Evolutionary conservation across 2,888 invertebrate genomes (phyloP), one percentile per base, ranked within the genome.

Genomic region (Eugnorisma glareosa): DNA sequence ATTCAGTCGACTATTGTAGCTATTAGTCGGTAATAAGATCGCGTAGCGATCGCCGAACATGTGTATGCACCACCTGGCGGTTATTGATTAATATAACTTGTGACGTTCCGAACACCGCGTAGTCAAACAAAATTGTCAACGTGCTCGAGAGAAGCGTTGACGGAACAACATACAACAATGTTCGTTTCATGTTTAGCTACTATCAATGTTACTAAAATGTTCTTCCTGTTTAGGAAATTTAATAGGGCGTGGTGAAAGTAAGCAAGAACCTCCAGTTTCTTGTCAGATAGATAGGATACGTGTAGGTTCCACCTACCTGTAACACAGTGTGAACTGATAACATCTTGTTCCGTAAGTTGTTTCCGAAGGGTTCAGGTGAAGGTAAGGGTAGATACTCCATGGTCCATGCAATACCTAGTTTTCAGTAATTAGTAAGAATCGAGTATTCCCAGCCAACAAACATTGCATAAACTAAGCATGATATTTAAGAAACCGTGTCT

Each of bases 1-100:
- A 31, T 57, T 57, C 15, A 31, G 51, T 48, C 43, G 28, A 21
- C 35, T 67, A 18, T 51, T 59, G 28, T 31, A 57, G 8, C 24
- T 61, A 61, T 57, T 76, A 76, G 57, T 61, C 5, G 24, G 43
- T 48, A 67, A n/a, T n/a, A n/a, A 11, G 28, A 54, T 57, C 21
- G 63, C 43, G 37, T 54, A 35, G 73, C 40, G 69, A 63, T 40
- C 67, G 35, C 18, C 24, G 63, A 54, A 72, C 48, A 69, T 37
- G 64, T 77, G 67, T 82, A 68, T 77, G 66, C 78, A 82, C 61
- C 69, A 78, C 79, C 79, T 86, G 86, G 24, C 48, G 64, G 48
- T 37, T 85, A 83, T 86, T 79, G 70, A 86, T 78, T 75, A 78
- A 54, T 75, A 67, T 72, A 82, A 63, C 72, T 70, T 28, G 76